Conservation (phyloP, 2,113 vertebrate genomes). For the Myiozetetes cayanensis region DNA sequence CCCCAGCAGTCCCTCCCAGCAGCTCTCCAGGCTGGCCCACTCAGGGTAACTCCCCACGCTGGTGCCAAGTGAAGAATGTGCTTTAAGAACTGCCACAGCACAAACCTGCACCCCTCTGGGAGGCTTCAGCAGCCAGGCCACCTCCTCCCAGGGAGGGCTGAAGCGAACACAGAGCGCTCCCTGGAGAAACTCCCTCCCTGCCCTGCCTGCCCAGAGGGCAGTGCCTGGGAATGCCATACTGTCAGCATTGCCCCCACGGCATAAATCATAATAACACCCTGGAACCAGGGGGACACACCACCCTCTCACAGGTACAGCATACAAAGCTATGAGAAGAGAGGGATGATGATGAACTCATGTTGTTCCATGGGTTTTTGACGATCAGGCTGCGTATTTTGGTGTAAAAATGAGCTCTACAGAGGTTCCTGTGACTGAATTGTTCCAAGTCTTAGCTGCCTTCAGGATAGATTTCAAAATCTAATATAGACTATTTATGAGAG, state of each 20-base stretch:
- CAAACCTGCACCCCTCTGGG: background rate
- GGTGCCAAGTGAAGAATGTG: background rate
- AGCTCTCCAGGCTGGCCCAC: background rate
- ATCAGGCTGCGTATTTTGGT: background rate
- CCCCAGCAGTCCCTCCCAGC: background rate
- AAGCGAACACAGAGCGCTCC: background rate
- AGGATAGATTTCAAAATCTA: background rate
- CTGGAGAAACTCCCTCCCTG: background rate
- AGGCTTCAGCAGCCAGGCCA: background rate
- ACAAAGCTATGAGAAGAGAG: background rate
- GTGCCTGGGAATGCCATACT: background rate
- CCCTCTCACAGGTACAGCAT: background rate
- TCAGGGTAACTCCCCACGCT: background rate
- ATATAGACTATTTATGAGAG: background rate
- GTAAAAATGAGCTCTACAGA: background rate
- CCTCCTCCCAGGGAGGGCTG: background rate
- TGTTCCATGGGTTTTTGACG: background rate
- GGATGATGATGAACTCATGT: background rate
- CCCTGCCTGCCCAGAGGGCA: background rate
- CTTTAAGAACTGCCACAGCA: background rate
- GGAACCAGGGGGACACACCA: background rate
- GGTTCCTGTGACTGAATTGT: background rate
- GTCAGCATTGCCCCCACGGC: fast-evolving
- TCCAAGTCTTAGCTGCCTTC: background rate
- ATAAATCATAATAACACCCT: background rate